Evolutionary conservation across 2,797 vertebrate genomes (phyloP), one percentile per base, ranked within the genome.

Genomic region (Leptoclinus maculatus): DNA sequence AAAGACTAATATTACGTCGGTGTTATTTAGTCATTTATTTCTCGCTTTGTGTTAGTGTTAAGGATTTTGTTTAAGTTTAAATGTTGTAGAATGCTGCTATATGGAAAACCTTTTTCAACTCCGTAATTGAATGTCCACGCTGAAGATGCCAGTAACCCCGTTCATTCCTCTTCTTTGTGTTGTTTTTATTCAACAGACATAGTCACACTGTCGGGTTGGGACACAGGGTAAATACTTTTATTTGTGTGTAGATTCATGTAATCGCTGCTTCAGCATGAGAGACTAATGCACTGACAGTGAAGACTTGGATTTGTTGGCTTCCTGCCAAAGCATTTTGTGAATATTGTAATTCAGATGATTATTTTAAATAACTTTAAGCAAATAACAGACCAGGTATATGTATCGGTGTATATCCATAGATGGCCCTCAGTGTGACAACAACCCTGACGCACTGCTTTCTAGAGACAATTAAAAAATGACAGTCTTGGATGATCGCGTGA

Each of bases 1-100:
- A 68, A 66, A 79, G 34, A 69, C 32, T 45, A n/a, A 71, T 53
- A 57, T 81, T 79, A 92, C 90, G 93, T 94, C 92, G 95, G 86
- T 89, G 83, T 85, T 85, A 77, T 84, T 93, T 29, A 71, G 36
- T 39, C 54, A 43, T 68, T 36, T 71, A 43, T 66, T n/a, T 53
- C 43, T 62, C 27, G 54, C 62, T 71, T 53, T 58, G 43, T 62
- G 51, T 65, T 21, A 14, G 13, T 57, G 21, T 38, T 32, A 19
- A 76, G 45, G 21, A 75, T 78, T 45, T 78, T 57, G n/a, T 72
- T 70, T 79, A 65, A 81, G 67, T 75, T 72, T 79, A 60, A 86
- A 75, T 71, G 66, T 87, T 74, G 57, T 78, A 69, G 72, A 57
- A 73, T 62, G 67, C 69, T 92, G 86, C 85, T 91, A 29, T 63